Evolutionary conservation across 1,140 invertebrate species (phyloP).

Genomic region (Microplitis demolitor): DNA sequence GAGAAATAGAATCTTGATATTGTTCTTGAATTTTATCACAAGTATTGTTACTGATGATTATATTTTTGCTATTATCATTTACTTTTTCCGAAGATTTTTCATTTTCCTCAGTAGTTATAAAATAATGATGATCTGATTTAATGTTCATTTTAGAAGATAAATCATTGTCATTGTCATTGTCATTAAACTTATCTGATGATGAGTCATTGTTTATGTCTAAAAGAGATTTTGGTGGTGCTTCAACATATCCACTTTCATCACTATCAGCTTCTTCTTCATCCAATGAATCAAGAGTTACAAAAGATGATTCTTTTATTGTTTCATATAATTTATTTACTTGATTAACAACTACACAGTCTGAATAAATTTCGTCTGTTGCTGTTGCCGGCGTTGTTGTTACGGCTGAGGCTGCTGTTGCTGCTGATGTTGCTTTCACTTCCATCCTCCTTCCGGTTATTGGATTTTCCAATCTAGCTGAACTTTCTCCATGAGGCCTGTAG

Average conservation of each 20-base stretch:
- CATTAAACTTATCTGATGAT: too few relatives aligned
- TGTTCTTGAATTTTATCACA: slow-evolving; percentile 23
- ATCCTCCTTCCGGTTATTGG: slow-evolving; percentile 19
- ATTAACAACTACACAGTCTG: not conserved
- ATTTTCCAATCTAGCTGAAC: slow-evolving; percentile 35
- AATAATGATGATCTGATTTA: too few relatives aligned
- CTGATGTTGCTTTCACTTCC: slow-evolving; percentile 35
- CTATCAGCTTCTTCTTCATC: slow-evolving; percentile 55
- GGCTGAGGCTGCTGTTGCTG: slow-evolving; percentile 26
- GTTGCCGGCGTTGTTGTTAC: slow-evolving; percentile 27
- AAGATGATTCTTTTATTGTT: slow-evolving; percentile 26
- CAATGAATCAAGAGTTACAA: slow-evolving; percentile 47
- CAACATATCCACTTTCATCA: slow-evolving; percentile 65
- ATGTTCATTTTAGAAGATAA: too few relatives aligned
- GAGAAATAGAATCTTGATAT: slow-evolving; percentile 35
- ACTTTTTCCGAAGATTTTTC: slow-evolving; percentile 6
- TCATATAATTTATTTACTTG: not conserved
- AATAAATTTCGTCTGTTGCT: slow-evolving; percentile 19
- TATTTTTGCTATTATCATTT: slow-evolving; percentile 3
- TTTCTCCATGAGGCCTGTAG: slow-evolving; percentile 55
- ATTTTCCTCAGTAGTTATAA: too few relatives aligned
- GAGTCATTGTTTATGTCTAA: slow-evolving; percentile 16
- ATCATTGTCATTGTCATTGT: too few relatives aligned
- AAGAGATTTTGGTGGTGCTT: slow-evolving; percentile 54
- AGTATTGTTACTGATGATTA: slow-evolving; percentile 21